Percentiles rank a stretch among this genome's conserved stretches.
phyloP scores from a whole-genome alignment of 2,888 invertebrate species.

The Cremastinae sp. region DNA sequence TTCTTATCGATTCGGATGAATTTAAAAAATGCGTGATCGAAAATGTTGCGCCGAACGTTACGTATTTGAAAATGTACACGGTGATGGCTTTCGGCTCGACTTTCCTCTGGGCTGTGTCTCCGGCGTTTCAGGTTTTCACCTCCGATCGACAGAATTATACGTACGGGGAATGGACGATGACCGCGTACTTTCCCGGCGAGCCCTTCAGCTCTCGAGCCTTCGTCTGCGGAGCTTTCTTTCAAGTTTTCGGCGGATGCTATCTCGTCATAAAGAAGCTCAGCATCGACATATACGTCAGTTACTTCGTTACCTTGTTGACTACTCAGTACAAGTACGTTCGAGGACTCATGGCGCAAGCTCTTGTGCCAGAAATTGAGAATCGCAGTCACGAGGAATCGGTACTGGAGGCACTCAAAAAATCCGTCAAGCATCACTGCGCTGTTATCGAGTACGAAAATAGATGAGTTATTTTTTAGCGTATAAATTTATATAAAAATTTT shows the following conservation, averaged over 20 bases:
- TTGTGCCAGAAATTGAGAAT: slow-evolving; percentile 30
- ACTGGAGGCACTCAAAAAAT: slow-evolving; percentile 21
- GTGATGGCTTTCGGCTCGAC: slow-evolving; percentile 43
- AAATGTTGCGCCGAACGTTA: slow-evolving; percentile 58
- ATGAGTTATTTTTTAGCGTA: not conserved
- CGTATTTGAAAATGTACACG: slow-evolving; percentile 61
- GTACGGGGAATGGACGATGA: slow-evolving; percentile 57
- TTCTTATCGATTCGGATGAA: slow-evolving; percentile 53
- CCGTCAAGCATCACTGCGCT: slow-evolving; percentile 38
- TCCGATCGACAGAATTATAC: slow-evolving; percentile 52
- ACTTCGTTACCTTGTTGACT: slow-evolving; percentile 64
- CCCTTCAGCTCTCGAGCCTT: slow-evolving; percentile 58
- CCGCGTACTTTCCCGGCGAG: slow-evolving; percentile 61
- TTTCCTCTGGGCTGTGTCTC: slow-evolving; percentile 58
- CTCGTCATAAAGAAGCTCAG: slow-evolving; percentile 62
- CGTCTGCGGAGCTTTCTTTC: slow-evolving; percentile 33
- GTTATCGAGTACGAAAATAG: slow-evolving; percentile 30
- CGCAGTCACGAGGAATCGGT: slow-evolving; percentile 3
- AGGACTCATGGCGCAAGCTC: slow-evolving; percentile 47
- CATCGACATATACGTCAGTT: slow-evolving; percentile 66
- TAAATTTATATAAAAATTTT: no score
- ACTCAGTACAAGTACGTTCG: slow-evolving; percentile 67
- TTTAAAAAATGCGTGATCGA: slow-evolving; percentile 41
- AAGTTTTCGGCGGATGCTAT: slow-evolving; percentile 47
- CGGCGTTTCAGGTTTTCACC: slow-evolving; percentile 47